Conservation (phyloP, 2,888 invertebrate species). For the Chrysina gloriosa region DNA sequence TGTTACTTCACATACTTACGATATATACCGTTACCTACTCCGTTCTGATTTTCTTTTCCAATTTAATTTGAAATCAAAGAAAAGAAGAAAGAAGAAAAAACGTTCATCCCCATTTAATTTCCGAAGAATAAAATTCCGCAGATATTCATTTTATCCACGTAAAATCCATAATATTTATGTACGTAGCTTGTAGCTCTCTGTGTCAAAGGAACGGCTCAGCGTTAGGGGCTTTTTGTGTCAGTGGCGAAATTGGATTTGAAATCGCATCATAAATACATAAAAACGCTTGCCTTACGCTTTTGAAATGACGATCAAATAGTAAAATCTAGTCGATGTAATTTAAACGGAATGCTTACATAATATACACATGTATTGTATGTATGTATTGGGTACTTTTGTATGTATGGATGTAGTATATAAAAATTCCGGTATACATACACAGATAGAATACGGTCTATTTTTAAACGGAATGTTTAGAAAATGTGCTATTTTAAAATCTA, state of each 20-base stretch:
- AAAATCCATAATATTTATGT: too few relatives aligned
- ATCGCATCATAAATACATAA: conserved; percentile 28
- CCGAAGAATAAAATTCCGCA: too few relatives aligned
- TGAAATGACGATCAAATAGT: conserved; percentile 13
- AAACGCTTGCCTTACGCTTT: conserved; percentile 1
- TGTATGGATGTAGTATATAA: not conserved
- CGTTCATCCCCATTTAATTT: too few relatives aligned
- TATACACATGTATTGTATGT: not conserved
- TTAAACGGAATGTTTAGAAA: conserved; percentile 2
- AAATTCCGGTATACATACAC: not conserved
- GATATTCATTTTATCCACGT: too few relatives aligned
- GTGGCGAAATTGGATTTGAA: conserved; percentile 25
- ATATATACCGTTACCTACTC: too few relatives aligned
- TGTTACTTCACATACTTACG: too few relatives aligned
- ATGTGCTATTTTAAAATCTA: conserved; percentile 22
- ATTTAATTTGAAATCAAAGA: too few relatives aligned
- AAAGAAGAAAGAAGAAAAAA: too few relatives aligned
- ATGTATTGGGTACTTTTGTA: not conserved
- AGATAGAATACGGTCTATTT: conserved; percentile 15
- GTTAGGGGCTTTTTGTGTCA: not conserved
- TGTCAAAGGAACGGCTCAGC: too few relatives aligned
- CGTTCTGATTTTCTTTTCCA: too few relatives aligned
- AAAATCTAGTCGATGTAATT: conserved; percentile 7
- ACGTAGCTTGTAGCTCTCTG: too few relatives aligned
- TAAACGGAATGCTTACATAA: too few relatives aligned